These are phyloP conservation scores for Calidris pugnax DNA, from an alignment of 2,113 vertebrate species.

Conservation along the genomic window DNA sequence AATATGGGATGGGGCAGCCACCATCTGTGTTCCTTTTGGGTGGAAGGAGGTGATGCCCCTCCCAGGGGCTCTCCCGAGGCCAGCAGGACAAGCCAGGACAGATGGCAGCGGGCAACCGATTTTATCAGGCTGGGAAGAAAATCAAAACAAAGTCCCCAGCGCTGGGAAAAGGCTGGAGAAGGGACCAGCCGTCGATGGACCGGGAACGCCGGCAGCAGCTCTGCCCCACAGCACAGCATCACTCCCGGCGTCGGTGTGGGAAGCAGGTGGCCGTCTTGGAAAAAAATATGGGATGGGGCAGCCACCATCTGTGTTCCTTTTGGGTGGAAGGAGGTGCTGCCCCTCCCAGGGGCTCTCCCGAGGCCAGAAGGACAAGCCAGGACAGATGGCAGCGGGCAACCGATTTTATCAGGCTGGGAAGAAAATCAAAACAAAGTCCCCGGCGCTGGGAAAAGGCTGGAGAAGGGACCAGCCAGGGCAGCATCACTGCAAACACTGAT, in stretches of 20 bases:
- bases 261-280: neutral
- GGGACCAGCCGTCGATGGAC: neutral
- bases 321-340: neutral
- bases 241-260: fast-evolving
- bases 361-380: neutral
- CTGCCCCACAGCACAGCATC: neutral
- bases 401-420: neutral
- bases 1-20: neutral
- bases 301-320: neutral
- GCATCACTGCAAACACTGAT: fast-evolving
- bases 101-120: neutral
- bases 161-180: neutral
- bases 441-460: neutral
- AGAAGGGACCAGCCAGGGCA: neutral
- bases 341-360: neutral
- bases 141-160: neutral
- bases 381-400: neutral
- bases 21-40: neutral
- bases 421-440: neutral
- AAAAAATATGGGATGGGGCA: neutral
- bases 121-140: neutral
- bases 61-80: neutral
- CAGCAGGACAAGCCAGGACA: neutral
- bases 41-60: neutral
- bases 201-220: neutral